Conservation (phyloP, 2,888 invertebrate species). For the Eupithecia pulchellata region DNA sequence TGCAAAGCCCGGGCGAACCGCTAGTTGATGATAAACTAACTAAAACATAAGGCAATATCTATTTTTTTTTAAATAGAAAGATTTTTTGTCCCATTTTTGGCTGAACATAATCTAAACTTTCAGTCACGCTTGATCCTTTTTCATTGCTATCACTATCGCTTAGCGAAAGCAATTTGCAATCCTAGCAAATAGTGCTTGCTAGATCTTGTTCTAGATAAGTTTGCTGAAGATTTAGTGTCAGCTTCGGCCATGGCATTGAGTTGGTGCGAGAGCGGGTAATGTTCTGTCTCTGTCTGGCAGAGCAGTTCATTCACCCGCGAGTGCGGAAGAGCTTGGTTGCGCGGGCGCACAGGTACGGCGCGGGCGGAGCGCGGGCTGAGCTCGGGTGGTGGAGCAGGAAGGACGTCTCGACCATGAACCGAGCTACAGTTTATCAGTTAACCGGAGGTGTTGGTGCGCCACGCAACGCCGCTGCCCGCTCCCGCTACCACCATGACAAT, state of each 20-base stretch:
- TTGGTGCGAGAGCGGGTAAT: slow-evolving; percentile 39
- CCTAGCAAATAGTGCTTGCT: slow-evolving; percentile 47
- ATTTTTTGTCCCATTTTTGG: background rate
- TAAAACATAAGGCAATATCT: background rate
- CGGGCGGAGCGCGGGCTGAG: slow-evolving; percentile 66
- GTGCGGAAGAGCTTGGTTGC: slow-evolving; percentile 76
- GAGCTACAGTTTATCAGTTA: slow-evolving; percentile 82
- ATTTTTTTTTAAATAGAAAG: background rate
- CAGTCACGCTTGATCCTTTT: slow-evolving; percentile 45
- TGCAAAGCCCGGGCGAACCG: too few species aligned
- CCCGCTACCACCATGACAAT: slow-evolving; percentile 69
- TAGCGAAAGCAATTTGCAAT: slow-evolving; percentile 52
- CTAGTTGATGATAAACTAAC: too few species aligned
- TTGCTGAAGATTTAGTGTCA: slow-evolving; percentile 68
- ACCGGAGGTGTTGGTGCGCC: slow-evolving; percentile 78
- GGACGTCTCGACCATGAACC: slow-evolving; percentile 83
- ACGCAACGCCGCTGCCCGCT: slow-evolving; percentile 62
- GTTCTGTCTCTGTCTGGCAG: slow-evolving; percentile 69
- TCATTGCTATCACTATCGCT: slow-evolving; percentile 24
- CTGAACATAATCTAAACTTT: slow-evolving; percentile 24
- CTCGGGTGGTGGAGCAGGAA: slow-evolving; percentile 72
- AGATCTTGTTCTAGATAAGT: slow-evolving; percentile 74
- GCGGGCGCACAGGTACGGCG: slow-evolving; percentile 70
- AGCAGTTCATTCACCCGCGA: slow-evolving; percentile 82
- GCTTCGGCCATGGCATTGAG: slow-evolving; percentile 79